Percentiles rank a stretch among this genome's conserved stretches.
Conservation (phyloP, 2,888 invertebrate species). For the Idaea biselata region DNA sequence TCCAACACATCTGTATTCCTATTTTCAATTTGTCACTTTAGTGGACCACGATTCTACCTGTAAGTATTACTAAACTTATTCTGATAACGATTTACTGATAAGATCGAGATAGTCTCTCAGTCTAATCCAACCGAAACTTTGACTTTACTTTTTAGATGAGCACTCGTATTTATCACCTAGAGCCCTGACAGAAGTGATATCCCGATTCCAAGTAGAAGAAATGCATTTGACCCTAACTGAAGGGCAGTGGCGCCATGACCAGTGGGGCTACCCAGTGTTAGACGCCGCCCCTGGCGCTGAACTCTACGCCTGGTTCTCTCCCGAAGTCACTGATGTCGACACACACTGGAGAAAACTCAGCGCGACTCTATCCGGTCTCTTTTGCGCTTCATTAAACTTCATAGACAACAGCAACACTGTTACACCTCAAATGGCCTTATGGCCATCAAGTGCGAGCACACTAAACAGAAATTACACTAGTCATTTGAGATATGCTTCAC, state of each 20-base stretch:
- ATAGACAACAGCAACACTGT: conserved; percentile 92
- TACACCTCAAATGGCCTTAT: conserved; percentile 90
- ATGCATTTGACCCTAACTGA: conserved; percentile 95
- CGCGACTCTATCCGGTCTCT: conserved; percentile 94
- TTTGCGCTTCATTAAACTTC: conserved; percentile 98
- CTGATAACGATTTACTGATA: conserved; percentile 8
- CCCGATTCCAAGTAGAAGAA: conserved; percentile 91
- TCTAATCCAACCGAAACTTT: conserved; percentile 1
- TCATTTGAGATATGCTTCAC: conserved; percentile 89
- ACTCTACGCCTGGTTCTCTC: conserved; percentile 94
- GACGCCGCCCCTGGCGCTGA: conserved; percentile 97
- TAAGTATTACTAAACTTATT: conserved; percentile 69
- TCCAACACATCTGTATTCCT: conserved; percentile 91
- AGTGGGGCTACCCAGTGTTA: conserved; percentile 96
- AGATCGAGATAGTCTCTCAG: background rate
- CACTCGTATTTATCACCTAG: conserved; percentile 94
- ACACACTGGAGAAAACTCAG: conserved; percentile 93
- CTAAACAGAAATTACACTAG: conserved; percentile 73
- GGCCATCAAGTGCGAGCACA: conserved; percentile 85
- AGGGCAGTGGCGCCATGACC: conserved; percentile 95
- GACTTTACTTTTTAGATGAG: conserved; percentile 79
- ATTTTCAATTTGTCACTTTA: conserved; percentile 94
- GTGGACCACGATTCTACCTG: conserved; percentile 84
- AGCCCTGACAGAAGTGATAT: conserved; percentile 92
- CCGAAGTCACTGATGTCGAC: conserved; percentile 85